Percentiles rank a stretch among this genome's conserved stretches.
These are phyloP conservation scores for Orthonevra nobilis DNA, from an alignment of 2,888 invertebrate species.

Conservation along the genomic window DNA sequence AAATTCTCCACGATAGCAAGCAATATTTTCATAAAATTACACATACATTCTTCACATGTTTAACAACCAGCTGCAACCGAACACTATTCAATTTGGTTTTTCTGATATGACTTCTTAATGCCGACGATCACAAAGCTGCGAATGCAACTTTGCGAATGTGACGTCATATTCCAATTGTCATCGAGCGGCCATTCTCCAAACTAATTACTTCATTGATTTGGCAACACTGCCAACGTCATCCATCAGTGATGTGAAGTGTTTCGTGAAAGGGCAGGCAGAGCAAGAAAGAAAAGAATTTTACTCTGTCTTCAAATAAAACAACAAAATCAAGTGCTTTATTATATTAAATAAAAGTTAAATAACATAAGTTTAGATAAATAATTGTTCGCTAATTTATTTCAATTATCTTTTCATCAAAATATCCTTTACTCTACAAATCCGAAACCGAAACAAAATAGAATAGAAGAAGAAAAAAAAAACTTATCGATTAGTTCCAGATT, in stretches of 20 bases:
- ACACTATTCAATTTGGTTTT: no score
- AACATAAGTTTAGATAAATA: constrained; percentile 36
- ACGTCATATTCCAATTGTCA: not conserved
- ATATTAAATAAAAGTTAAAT: constrained; percentile 40
- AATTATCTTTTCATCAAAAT: constrained; percentile 4
- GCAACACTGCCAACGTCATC: constrained; percentile 51
- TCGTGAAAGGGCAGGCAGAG: constrained; percentile 60
- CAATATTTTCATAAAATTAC: no score
- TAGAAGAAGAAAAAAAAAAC: constrained; percentile 34
- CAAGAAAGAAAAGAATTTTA: constrained; percentile 46
- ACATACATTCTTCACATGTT: no score
- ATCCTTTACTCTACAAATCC: not conserved
- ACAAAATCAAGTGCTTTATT: constrained; percentile 63
- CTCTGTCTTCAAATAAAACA: constrained; percentile 55
- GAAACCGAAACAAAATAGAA: constrained; percentile 20
- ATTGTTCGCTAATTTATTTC: constrained; percentile 21
- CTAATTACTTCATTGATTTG: constrained; percentile 4
- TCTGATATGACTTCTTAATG: no score
- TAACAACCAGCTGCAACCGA: no score
- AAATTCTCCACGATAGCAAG: no score
- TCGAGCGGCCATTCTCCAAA: no score
- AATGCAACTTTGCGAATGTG: no score
- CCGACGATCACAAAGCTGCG: no score
- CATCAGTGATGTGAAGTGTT: constrained; percentile 56
- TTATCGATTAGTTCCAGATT: constrained; percentile 67